Percentiles rank a stretch among this genome's conserved stretches.
These are phyloP conservation scores for Cuniculus paca DNA, from an alignment of 2,797 vertebrate species.

Conservation along the genomic window DNA sequence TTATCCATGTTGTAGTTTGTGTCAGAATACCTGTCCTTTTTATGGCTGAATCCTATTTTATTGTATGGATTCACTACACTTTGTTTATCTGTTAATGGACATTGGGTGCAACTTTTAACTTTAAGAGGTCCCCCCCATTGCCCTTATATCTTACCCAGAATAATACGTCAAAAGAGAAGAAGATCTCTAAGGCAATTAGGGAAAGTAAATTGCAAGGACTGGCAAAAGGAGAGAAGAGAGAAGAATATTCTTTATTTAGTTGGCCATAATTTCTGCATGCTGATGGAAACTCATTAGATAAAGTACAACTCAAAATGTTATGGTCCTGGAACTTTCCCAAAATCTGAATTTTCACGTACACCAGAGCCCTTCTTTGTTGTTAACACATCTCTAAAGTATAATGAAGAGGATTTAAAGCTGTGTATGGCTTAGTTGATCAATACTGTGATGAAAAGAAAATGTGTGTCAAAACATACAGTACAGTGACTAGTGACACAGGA, in stretches of 20 bases:
- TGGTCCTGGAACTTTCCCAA: not conserved
- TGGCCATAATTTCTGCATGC: not conserved
- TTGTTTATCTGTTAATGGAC: not conserved
- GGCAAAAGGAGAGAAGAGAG: slow-evolving; percentile 37
- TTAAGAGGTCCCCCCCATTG: not conserved
- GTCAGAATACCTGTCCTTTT: not conserved
- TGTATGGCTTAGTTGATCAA: not conserved
- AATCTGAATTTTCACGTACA: slow-evolving; percentile 31
- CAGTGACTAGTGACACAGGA: not conserved
- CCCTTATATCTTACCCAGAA: not conserved
- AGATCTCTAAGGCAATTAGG: not conserved
- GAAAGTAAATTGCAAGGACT: not conserved
- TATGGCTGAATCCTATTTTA: slow-evolving; percentile 15
- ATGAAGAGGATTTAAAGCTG: not conserved
- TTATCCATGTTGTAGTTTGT: not conserved
- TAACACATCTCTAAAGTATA: slow-evolving; percentile 24
- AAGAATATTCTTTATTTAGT: slow-evolving; percentile 29
- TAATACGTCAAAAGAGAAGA: slow-evolving; percentile 40
- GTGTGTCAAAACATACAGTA: slow-evolving; percentile 12
- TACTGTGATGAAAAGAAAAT: slow-evolving; percentile 45
- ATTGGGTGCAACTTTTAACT: not conserved
- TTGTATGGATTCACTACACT: not conserved
- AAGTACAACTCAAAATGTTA: slow-evolving; percentile 8
- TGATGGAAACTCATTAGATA: not conserved
- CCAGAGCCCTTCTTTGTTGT: not conserved